These are phyloP conservation scores for Macrotrachela quadricornifera DNA, from an alignment of 1,140 invertebrate genomes.

Conservation along the genomic window DNA sequence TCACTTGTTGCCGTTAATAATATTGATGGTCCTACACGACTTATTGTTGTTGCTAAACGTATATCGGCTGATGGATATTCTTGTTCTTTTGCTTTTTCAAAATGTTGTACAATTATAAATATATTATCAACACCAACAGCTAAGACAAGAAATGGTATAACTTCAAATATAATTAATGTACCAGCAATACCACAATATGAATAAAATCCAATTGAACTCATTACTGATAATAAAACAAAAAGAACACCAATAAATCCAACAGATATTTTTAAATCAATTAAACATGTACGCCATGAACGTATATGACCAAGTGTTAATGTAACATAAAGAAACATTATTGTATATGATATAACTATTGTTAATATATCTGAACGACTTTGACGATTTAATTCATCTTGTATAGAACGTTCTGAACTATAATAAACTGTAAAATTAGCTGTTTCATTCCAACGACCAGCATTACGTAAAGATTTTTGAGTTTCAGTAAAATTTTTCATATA, in stretches of 20 bases:
- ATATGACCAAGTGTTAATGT: constrained; percentile 63
- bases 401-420: constrained; percentile 41
- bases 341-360: constrained; percentile 77
- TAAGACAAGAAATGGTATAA: constrained; percentile 72
- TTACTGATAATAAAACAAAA: constrained; percentile 57
- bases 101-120: constrained; percentile 61
- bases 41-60: constrained; percentile 57
- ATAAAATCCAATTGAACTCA: constrained; percentile 58
- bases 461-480: constrained; percentile 49
- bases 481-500: constrained; percentile 56
- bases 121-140: constrained; percentile 86
- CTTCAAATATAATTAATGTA: constrained; percentile 70
- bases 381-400: constrained; percentile 75
- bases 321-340: constrained; percentile 94
- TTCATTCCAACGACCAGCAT: constrained; percentile 58
- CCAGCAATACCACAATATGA: constrained; percentile 52
- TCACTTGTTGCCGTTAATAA: constrained; percentile 60
- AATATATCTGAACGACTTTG: constrained; percentile 69
- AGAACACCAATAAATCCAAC: constrained; percentile 60
- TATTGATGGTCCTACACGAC: constrained; percentile 63
- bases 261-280: constrained; percentile 60
- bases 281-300: constrained; percentile 13
- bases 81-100: constrained; percentile 18
- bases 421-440: neutral
- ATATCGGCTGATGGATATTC: constrained; percentile 38